Evolutionary conservation across 1,140 invertebrate genomes (phyloP), one percentile per base, ranked within the genome.

Genomic region (Matsumurasca onukii): DNA sequence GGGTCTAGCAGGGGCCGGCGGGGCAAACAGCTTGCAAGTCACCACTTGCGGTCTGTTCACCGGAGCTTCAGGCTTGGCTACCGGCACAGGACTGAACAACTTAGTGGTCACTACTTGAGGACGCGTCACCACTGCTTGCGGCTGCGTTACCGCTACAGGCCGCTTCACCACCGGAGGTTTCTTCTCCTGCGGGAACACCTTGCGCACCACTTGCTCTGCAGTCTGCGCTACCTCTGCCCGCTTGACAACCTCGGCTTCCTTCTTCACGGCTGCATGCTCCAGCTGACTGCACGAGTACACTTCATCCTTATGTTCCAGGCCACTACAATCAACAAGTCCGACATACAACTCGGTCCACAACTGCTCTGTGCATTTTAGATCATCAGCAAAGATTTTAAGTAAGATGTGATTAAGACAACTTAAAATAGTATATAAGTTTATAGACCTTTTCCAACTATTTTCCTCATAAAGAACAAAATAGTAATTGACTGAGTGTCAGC

Each of bases 291-390:
- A 83, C 75, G 92, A 93, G 79, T 93, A 89, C 76, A 96, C 88
- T 80, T 93, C 89, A 86, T 93, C 84, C 82, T 89, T 85, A 81
- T 89, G 87, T 85, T 95, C 92, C 80, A 95, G 85, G 77, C 88
- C 91, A 87, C 93, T 95, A 86, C 71, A 88, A 88, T 74, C 82
- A 83, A 48, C 48, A 71, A 71, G 17, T 22, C 29, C 25, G 20
- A 30, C 45, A 66, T 45, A 48, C 55, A n/a, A n/a, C 25, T 29
- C 5, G 1, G 25, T 59, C 55, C 55, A 59, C 55, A 59, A 59
- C 55, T 59, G 55, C 5, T 59, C 55, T 39, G n/a, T n/a, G n/a
- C n/a, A n/a, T n/a, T n/a, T n/a, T n/a, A n/a, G n/a, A n/a, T n/a
- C n/a, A n/a, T n/a, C n/a, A n/a, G n/a, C n/a, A n/a, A n/a, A n/a